Evolutionary conservation across 2,797 vertebrate genomes (phyloP).

Genomic region (Bradypodion pumilum): DNA sequence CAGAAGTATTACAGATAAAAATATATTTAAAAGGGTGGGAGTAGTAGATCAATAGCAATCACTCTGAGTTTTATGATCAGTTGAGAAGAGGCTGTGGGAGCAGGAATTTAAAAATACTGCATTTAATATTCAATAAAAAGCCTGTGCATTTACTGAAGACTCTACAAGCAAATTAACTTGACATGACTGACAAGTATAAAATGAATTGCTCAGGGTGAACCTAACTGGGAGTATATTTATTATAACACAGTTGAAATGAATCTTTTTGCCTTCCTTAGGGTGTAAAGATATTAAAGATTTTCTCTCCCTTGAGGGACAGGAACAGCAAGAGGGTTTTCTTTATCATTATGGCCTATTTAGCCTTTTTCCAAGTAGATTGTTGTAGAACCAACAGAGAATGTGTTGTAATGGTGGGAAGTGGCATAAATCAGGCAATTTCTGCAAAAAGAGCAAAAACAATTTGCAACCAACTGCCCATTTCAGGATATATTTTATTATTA

Average conservation of each 20-base stretch:
- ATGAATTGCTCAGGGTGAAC: constrained; percentile 4
- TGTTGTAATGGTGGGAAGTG: background rate
- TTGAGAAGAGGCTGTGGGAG: constrained; percentile 33
- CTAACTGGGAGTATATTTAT: background rate
- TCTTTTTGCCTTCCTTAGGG: background rate
- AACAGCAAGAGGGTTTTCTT: background rate
- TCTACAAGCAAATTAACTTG: background rate
- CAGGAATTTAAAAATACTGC: background rate
- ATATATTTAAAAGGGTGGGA: background rate
- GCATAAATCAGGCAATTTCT: background rate
- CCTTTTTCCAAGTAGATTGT: background rate
- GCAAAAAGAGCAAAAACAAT: background rate
- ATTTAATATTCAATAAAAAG: constrained; percentile 15
- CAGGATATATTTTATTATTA: background rate
- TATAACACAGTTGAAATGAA: background rate
- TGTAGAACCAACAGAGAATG: background rate
- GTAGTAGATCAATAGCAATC: background rate
- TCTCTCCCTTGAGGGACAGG: accelerated
- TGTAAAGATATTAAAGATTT: constrained; percentile 4
- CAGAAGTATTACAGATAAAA: background rate
- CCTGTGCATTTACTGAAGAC: constrained; percentile 16
- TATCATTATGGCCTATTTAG: background rate
- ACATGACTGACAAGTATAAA: constrained; percentile 37
- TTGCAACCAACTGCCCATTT: background rate
- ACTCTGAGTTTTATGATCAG: constrained; percentile 21